Evolutionary conservation across 2,113 vertebrate genomes (phyloP).

Genomic region (Burhinus oedicnemus): DNA sequence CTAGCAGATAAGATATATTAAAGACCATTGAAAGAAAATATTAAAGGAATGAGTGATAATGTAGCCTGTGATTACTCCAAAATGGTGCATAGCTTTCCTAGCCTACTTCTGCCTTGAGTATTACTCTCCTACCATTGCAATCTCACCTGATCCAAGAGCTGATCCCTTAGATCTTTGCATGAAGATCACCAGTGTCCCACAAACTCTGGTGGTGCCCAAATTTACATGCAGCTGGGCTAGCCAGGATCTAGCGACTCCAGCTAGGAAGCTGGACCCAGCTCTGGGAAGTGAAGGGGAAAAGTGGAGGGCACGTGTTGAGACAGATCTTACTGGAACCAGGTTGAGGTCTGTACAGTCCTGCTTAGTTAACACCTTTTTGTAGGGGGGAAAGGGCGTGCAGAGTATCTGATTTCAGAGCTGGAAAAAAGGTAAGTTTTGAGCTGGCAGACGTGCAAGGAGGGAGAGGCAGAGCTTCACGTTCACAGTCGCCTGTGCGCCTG

Average conservation of each 20-base stretch:
- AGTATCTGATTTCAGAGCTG: not conserved
- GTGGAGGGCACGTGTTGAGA: fast-evolving
- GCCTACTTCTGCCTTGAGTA: not conserved
- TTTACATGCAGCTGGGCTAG: not conserved
- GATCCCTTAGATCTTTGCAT: not conserved
- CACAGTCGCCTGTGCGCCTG: not conserved
- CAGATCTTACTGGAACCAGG: not conserved
- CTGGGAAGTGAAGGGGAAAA: not conserved
- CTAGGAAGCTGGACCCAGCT: not conserved
- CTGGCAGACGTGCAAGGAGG: not conserved
- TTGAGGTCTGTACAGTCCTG: not conserved
- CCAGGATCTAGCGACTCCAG: not conserved
- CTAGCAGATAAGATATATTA: not conserved
- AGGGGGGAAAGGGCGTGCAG: not conserved
- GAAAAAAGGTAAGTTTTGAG: not conserved
- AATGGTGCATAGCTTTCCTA: not conserved
- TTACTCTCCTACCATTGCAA: not conserved
- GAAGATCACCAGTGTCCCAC: not conserved
- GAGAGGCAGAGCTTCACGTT: not conserved
- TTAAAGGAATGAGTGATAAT: not conserved
- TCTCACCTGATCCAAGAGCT: not conserved
- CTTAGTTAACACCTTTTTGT: not conserved
- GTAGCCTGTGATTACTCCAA: not conserved
- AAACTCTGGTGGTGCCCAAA: not conserved
- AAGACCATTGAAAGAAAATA: not conserved